A percentile compares a stretch with the other conserved stretches of the same genome.
phyloP scores from a whole-genome alignment of 2,888 invertebrate species.

The Eustalomyia histrio region DNA sequence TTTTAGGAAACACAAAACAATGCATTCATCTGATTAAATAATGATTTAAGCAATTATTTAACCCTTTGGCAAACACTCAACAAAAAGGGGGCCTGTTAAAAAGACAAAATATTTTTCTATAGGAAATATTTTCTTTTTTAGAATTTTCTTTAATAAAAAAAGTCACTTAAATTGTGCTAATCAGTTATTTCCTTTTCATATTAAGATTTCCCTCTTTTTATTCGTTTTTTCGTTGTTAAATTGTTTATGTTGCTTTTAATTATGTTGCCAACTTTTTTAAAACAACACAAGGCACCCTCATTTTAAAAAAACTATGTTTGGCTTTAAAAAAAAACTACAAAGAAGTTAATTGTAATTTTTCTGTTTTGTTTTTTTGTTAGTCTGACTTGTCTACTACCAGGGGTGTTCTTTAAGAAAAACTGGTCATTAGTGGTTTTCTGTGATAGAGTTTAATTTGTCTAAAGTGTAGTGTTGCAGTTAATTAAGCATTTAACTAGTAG shows the following conservation, averaged over 20 bases:
- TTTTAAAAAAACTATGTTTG: background rate
- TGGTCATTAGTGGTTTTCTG: slow-evolving; percentile 44
- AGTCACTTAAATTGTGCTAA: background rate
- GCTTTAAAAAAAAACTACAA: background rate
- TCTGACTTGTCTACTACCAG: background rate
- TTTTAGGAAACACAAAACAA: background rate
- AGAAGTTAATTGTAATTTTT: background rate
- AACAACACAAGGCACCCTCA: background rate
- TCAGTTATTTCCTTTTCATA: slow-evolving; percentile 25
- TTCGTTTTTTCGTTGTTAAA: background rate
- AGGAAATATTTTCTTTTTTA: too few relatives aligned
- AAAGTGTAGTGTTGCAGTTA: slow-evolving; percentile 7
- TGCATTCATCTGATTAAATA: background rate
- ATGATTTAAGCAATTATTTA: background rate
- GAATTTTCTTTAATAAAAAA: too few relatives aligned
- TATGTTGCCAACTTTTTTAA: background rate
- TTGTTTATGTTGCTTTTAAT: slow-evolving; percentile 4
- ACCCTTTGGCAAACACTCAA: background rate
- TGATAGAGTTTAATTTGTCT: slow-evolving; percentile 16
- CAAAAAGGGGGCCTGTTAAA: too few relatives aligned
- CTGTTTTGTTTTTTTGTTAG: too few relatives aligned
- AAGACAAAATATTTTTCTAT: too few relatives aligned
- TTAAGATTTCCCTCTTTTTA: background rate
- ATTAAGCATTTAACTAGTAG: slow-evolving; percentile 17
- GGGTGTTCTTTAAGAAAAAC: background rate